These are phyloP conservation scores for Theropithecus gelada DNA, from an alignment of 2,113 vertebrate genomes.

Conservation along the genomic window DNA sequence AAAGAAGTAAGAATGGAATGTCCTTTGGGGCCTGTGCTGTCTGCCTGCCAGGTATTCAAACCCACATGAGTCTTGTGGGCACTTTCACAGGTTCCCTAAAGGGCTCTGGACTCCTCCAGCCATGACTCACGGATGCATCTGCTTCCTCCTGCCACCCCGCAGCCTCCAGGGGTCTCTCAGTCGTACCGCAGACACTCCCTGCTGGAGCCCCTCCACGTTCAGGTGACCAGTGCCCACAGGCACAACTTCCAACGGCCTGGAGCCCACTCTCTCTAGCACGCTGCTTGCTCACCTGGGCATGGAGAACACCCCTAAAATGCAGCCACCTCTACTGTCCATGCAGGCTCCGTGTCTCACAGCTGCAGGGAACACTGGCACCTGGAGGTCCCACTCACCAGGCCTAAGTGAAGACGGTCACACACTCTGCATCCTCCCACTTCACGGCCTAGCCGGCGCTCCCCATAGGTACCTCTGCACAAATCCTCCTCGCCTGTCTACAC, in stretches of 20 bases:
- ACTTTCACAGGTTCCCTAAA: background rate
- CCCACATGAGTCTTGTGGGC: no score
- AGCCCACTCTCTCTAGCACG: background rate
- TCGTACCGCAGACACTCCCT: no score
- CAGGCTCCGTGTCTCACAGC: background rate
- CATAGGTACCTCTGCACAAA: background rate
- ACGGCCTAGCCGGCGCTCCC: background rate
- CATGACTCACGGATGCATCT: background rate
- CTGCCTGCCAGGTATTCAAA: background rate
- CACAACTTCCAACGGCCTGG: background rate
- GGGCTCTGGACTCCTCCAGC: background rate
- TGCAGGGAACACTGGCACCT: background rate
- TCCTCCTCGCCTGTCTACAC: no score
- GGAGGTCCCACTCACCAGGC: no score
- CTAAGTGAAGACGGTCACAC: background rate
- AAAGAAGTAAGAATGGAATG: background rate
- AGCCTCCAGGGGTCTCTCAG: background rate
- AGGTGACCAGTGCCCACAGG: background rate
- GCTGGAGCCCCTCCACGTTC: fast-evolving
- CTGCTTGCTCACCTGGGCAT: background rate
- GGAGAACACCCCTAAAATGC: background rate
- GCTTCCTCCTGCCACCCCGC: background rate
- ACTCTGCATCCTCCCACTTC: background rate
- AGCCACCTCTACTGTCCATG: background rate
- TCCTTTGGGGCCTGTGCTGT: background rate